phyloP scores from a whole-genome alignment of 1,140 invertebrate genomes.

The Caenorhabditis inopinata region DNA sequence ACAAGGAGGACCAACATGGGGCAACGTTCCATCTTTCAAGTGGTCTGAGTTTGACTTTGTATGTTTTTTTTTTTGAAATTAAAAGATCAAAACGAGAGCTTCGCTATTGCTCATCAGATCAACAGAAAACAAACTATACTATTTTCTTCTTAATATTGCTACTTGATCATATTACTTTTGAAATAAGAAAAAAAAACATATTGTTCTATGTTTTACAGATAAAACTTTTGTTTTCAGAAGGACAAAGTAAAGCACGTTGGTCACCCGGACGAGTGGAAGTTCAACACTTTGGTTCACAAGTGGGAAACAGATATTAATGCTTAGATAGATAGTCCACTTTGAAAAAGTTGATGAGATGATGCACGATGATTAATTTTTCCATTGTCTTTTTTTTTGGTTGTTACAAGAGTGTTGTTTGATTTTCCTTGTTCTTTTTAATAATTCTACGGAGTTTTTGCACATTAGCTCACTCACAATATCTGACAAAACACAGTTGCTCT shows the following conservation, averaged over 20 bases:
- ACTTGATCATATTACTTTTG: too few species aligned
- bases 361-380: background rate
- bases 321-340: background rate
- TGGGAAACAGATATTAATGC: slow-evolving; percentile 54
- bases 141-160: too few species aligned
- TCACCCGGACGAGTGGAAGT: slow-evolving; percentile 58
- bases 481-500: too few species aligned
- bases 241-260: slow-evolving; percentile 55
- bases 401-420: slow-evolving; percentile 24
- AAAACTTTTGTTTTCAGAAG: slow-evolving; percentile 44
- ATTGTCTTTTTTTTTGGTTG: background rate
- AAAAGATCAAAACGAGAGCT: too few species aligned
- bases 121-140: too few species aligned
- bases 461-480: too few species aligned
- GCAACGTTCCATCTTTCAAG: slow-evolving; percentile 63
- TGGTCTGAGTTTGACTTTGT: slow-evolving; percentile 54
- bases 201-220: too few species aligned
- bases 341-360: too few species aligned
- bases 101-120: too few species aligned
- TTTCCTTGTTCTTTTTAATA: background rate
- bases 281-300: slow-evolving; percentile 49
- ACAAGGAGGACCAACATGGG: slow-evolving; percentile 72
- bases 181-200: too few species aligned
- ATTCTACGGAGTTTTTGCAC: too few species aligned
- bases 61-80: slow-evolving; percentile 1